Evolutionary conservation across 2,888 invertebrate genomes (phyloP).

Genomic region (Drosophila trichaetosa): DNA sequence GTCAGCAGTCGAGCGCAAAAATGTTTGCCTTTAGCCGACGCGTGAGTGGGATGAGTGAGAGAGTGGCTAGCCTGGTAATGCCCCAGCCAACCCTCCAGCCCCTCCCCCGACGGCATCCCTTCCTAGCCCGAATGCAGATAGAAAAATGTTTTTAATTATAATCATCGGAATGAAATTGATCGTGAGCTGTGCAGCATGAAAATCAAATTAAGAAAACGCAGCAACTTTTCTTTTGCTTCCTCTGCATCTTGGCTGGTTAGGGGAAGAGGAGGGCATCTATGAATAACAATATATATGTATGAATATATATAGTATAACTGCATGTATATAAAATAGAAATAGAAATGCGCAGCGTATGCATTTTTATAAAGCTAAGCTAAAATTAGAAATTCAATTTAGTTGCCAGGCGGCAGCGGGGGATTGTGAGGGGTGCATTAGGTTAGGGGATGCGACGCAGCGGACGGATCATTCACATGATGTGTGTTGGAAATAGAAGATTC

Average conservation of each 20-base stretch:
- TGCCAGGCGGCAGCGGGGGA: constrained; percentile 34
- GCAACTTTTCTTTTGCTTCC: constrained; percentile 22
- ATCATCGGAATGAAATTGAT: constrained; percentile 76
- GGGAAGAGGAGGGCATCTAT: constrained; percentile 15
- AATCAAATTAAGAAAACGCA: constrained; percentile 71
- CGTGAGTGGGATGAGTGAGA: constrained; percentile 47
- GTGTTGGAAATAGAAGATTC: not conserved
- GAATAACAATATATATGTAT: constrained; percentile 9
- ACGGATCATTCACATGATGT: not conserved
- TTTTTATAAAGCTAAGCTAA: constrained; percentile 64
- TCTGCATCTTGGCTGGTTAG: not conserved
- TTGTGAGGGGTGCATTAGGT: not conserved
- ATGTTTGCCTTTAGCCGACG: constrained; percentile 48
- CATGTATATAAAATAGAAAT: constrained; percentile 42
- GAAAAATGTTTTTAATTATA: constrained; percentile 73
- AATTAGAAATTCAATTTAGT: constrained; percentile 56
- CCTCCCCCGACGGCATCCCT: no score
- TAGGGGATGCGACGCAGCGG: not conserved
- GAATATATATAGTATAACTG: constrained; percentile 7
- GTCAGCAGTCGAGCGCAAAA: constrained; percentile 62
- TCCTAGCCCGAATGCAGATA: constrained; percentile 10
- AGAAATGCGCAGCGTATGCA: constrained; percentile 42
- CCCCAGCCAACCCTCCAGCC: not conserved
- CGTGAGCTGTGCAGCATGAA: constrained; percentile 70
- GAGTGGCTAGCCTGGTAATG: constrained; percentile 25